Base-by-base conservation (phyloP, 2,113 vertebrate genomes). In the Nycticebus coucang region DNA sequence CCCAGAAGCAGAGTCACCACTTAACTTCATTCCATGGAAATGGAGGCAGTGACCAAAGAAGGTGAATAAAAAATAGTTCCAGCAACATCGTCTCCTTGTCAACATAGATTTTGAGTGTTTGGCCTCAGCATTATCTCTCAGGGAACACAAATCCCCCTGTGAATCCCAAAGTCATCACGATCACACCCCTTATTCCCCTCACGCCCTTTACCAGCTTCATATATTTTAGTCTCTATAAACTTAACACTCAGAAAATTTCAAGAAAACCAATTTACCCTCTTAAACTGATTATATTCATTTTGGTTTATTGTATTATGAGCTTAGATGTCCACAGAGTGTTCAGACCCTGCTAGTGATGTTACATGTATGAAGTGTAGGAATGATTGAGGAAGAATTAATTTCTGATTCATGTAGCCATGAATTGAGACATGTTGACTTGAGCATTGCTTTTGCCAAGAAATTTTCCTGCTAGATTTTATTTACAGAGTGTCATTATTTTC, bases 381-480 rank as follows among this genome's bases (percentile, higher is more conserved):
- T 91, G 77, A 80, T 75, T 89, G 89, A 85, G 21, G 93, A 94
- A 84, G 72, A 87, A 95, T 97, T 97, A 91, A 89, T 95, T 97
- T 96, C 87, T 87, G 81, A 95, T 97, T 95, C 64, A 89, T 57
- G 94, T 12, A 96, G 95, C 96, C 97, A 97, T 97, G 98, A 97
- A 97, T 26, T 14, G 2, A 97, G 98, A 66, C 87, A 96, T 95
- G 69, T 96, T 96, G 59, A 96, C 89, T 96, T 79, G 30, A 57
- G 59, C 7, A 69, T 94, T 84, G 50, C 71, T 97, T 97, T 97
- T 96, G 97, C 97, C 95, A 98, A 97, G 74, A 95, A 97, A 21
- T 94, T 96, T 91, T 96, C 21, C 89, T 97, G 81, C 91, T 91
- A 96, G 80, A 96, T 97, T 98, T 98, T 98, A 97, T 96, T 98